Evolutionary conservation across 2,797 vertebrate genomes (phyloP).

Genomic region (Sebastiscus albofasciatus): DNA sequence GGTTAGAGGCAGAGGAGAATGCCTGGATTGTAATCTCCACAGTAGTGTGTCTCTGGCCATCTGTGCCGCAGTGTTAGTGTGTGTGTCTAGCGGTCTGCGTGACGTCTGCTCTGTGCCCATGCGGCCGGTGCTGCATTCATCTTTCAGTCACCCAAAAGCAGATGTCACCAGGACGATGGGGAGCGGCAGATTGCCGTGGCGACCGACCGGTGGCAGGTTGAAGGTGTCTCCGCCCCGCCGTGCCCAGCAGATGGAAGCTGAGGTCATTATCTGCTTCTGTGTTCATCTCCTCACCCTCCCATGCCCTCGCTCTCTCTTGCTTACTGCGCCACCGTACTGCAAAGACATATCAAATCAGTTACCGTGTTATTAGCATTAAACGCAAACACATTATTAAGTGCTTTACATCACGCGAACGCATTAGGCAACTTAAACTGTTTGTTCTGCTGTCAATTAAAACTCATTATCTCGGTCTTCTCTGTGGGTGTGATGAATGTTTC

Average conservation of each 20-base stretch:
- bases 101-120: constrained; percentile 72
- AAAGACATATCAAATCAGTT: constrained; percentile 42
- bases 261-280: constrained; percentile 79
- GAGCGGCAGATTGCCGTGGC: constrained; percentile 81
- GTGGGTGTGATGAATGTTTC: constrained; percentile 38
- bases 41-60: constrained; percentile 70
- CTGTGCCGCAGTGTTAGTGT: constrained; percentile 72
- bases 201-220: constrained; percentile 77
- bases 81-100: constrained; percentile 61
- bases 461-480: constrained; percentile 49
- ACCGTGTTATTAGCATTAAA: constrained; percentile 26
- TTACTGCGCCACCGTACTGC: constrained; percentile 37
- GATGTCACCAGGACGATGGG: constrained; percentile 82
- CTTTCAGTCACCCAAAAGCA: constrained; percentile 83
- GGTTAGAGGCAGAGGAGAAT: constrained; percentile 62
- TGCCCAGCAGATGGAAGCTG: constrained; percentile 81
- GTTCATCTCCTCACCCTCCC: constrained; percentile 61
- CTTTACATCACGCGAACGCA: constrained; percentile 56
- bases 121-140: constrained; percentile 80
- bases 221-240: constrained; percentile 78
- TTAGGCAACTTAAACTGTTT: constrained; percentile 53
- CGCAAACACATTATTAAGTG: constrained; percentile 39
- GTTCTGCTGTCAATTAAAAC: constrained; percentile 45
- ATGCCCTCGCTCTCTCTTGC: constrained; percentile 9
- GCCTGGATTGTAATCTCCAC: constrained; percentile 69